Base-by-base conservation (phyloP, 2,797 vertebrate species). In the Hipposideros larvatus region DNA sequence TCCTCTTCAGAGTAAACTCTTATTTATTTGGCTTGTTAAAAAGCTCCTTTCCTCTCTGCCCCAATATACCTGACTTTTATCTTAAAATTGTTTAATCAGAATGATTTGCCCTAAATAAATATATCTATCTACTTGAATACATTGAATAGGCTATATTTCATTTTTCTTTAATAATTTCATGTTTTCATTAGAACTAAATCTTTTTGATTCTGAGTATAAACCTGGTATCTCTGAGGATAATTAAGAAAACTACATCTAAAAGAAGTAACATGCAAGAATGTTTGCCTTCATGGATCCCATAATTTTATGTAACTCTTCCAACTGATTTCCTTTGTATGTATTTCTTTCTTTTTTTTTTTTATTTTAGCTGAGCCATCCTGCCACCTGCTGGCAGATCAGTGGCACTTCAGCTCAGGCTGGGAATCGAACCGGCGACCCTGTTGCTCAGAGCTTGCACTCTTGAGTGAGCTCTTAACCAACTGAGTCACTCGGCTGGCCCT, bases 61-160 rank as follows among this genome's bases (percentile, higher is more conserved):
- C 31, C 24, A 95, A 31, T 84, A 53, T 31, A 71, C 41, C 13
- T 79, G 22, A 55, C 51, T 88, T 61, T 74, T 92, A 37, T 77
- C 88, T 80, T 66, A 46, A 83, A 87, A 59, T 7, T n/a, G 86
- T 89, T 87, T 75, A 65, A 94, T 85, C 41, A 95, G 65, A 96
- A 77, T 90, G 5, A 9, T 37, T 93, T 89, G 7, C 11, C n/a
- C 75, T 53, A 83, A 95, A 86, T 46, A 53, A 87, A 71, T 71
- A 59, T 37, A 66, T 19, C 57, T 75, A 28, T 24, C 48, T 87
- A 70, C n/a, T 68, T 68, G 18, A 85, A 78, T 70, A 41, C 3
- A 63, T 73, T 70, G 14, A 88, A 63, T 41, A 88, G 11, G 18
- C 1, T 43, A 2, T 34, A 79, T 82, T 82, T 92, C 78, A 46